Conservation (phyloP, 2,888 invertebrate genomes). For the Rotaria magnacalcarata region DNA sequence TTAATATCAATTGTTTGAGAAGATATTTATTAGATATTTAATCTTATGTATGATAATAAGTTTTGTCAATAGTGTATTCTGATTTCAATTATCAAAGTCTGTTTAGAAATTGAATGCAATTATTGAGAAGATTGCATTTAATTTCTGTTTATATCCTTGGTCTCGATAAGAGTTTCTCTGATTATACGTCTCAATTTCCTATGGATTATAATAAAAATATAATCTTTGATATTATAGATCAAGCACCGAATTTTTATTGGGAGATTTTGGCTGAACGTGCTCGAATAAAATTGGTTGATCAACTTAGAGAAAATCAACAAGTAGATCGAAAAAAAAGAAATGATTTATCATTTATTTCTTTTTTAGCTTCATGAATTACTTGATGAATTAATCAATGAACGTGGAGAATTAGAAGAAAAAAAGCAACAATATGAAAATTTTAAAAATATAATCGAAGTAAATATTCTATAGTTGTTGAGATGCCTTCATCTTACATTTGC, state of each 20-base stretch:
- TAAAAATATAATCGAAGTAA: not conserved
- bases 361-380: not conserved
- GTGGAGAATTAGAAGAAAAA: not conserved
- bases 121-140: not conserved
- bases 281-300: not conserved
- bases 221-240: not conserved
- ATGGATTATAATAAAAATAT: not conserved
- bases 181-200: not conserved
- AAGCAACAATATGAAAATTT: not conserved
- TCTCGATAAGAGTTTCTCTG: not conserved
- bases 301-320: conserved; percentile 11
- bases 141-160: not conserved
- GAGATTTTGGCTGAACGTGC: not conserved
- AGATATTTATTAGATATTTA: not conserved
- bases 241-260: conserved; percentile 4
- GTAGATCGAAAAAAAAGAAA: not conserved
- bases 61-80: not conserved
- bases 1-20: not conserved
- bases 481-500: too few relatives aligned
- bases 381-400: not conserved
- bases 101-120: not conserved
- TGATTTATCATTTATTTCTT: not conserved
- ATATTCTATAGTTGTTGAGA: too few relatives aligned
- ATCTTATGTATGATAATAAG: not conserved
- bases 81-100: not conserved